A percentile compares a stretch with the other conserved stretches of the same genome.
Conservation (phyloP, 2,113 vertebrate genomes). For the Oncorhynchus mykiss region DNA sequence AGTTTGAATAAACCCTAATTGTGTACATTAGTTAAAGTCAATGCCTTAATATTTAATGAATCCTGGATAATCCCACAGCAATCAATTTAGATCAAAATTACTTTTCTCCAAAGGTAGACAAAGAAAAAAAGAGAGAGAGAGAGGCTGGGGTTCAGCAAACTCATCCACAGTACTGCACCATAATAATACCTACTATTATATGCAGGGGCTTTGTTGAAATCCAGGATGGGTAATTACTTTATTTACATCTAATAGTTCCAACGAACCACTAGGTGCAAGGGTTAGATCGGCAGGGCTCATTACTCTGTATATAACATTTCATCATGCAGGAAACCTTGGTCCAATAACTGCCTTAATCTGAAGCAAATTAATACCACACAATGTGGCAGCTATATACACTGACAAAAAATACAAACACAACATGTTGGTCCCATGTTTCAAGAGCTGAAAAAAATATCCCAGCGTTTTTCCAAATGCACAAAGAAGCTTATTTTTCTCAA, state of each 20-base stretch:
- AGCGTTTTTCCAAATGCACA: too few relatives aligned
- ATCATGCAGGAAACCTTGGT: slow-evolving; percentile 37
- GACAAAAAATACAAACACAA: too few relatives aligned
- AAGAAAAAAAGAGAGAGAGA: slow-evolving; percentile 12
- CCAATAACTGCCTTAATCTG: slow-evolving; percentile 32
- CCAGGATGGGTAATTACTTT: slow-evolving; percentile 64
- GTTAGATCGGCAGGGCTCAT: slow-evolving; percentile 54
- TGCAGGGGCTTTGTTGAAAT: slow-evolving; percentile 60
- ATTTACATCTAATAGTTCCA: slow-evolving; percentile 72
- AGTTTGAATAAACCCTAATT: slow-evolving; percentile 85
- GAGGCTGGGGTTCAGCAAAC: slow-evolving; percentile 70
- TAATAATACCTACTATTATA: slow-evolving; percentile 80
- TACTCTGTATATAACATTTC: slow-evolving; percentile 43
- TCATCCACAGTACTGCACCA: slow-evolving; percentile 69
- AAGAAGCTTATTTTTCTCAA: too few relatives aligned
- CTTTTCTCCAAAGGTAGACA: slow-evolving; percentile 80
- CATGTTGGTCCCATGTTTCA: too few relatives aligned
- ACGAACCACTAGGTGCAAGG: slow-evolving; percentile 59
- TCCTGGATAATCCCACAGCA: slow-evolving; percentile 85
- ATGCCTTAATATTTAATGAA: slow-evolving; percentile 92
- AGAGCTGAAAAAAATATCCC: too few relatives aligned
- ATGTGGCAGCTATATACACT: slow-evolving; percentile 12
- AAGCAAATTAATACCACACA: slow-evolving; percentile 20
- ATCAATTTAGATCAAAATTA: slow-evolving; percentile 88
- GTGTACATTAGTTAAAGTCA: slow-evolving; percentile 85